These are phyloP conservation scores for Gari tellinella DNA, from an alignment of 2,888 invertebrate genomes.

Conservation along the genomic window DNA sequence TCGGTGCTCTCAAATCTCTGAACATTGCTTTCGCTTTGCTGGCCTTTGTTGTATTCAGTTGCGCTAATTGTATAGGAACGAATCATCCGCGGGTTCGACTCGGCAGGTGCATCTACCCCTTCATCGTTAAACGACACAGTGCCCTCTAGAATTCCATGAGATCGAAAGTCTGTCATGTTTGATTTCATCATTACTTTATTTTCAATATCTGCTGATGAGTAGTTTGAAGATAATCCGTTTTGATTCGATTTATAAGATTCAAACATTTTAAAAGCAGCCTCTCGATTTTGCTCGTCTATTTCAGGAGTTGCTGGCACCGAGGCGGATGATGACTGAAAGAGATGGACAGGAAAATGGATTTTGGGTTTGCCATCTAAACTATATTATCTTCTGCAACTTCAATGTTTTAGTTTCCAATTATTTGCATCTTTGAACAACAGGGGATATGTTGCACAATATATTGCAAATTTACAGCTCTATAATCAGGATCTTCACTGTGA, in stretches of 20 bases:
- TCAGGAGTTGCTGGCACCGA: constrained; percentile 46
- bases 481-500: too few relatives aligned
- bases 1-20: not conserved
- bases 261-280: constrained; percentile 70
- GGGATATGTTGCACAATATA: too few relatives aligned
- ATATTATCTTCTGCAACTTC: too few relatives aligned
- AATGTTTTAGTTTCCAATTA: too few relatives aligned
- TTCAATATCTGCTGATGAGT: constrained; percentile 1
- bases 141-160: constrained; percentile 39
- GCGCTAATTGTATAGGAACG: constrained; percentile 34
- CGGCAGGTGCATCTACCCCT: not conserved
- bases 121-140: constrained; percentile 31
- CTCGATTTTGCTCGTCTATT: constrained; percentile 43
- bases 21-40: not conserved
- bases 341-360: too few relatives aligned
- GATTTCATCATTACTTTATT: not conserved
- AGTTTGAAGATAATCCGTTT: constrained; percentile 27
- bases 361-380: too few relatives aligned
- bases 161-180: constrained; percentile 13
- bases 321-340: too few relatives aligned
- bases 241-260: constrained; percentile 65
- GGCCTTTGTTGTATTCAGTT: constrained; percentile 8
- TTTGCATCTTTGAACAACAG: too few relatives aligned
- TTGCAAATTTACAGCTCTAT: too few relatives aligned
- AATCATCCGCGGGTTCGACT: constrained; percentile 11